Evolutionary conservation across 2,113 vertebrate genomes (phyloP).

Genomic region (Eira barbara): DNA sequence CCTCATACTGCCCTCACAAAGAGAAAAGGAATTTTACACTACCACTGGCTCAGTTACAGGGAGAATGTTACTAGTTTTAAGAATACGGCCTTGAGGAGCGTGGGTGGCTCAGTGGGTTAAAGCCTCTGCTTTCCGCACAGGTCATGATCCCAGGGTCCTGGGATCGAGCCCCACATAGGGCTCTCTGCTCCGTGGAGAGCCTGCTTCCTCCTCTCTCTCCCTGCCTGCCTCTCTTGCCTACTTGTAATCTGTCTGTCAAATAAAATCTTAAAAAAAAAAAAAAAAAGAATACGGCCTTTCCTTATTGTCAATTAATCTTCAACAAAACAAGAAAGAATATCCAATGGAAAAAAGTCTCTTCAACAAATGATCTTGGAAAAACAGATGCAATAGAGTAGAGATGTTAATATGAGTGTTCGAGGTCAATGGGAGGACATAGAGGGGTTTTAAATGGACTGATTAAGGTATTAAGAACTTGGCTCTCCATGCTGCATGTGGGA

Average conservation of each 20-base stretch:
- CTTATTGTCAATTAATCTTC: not conserved
- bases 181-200: no score
- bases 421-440: not conserved
- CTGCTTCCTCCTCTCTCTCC: no score
- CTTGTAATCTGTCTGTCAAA: no score
- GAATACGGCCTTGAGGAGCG: not conserved
- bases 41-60: not conserved
- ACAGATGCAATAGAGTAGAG: not conserved
- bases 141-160: no score
- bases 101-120: no score
- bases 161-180: no score
- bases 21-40: not conserved
- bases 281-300: not conserved
- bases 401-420: not conserved
- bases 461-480: not conserved
- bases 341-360: not conserved
- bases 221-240: no score
- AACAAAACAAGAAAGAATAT: not conserved
- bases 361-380: not conserved
- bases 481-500: not conserved
- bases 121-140: no score
- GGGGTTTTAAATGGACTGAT: not conserved
- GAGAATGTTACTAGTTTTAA: not conserved
- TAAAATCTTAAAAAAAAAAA: no score
- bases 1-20: not conserved